phyloP scores from a whole-genome alignment of 2,797 vertebrate genomes.

The Paedocypris micromegethes region DNA sequence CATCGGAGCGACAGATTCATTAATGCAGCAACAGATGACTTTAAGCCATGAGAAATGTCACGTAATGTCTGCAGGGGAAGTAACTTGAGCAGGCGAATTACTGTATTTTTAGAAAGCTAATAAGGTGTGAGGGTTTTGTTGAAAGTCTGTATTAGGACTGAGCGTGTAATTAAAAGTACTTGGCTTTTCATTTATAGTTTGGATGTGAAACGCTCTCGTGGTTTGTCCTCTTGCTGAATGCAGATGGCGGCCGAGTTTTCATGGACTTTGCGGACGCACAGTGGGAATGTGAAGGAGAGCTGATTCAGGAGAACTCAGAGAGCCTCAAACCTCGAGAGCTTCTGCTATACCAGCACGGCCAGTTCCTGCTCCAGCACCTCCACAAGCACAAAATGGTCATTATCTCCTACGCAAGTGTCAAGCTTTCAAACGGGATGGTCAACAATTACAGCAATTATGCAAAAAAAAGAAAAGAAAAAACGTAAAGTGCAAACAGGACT shows the following conservation, averaged over 20 bases:
- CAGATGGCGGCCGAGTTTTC: conserved; percentile 55
- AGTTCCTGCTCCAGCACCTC: conserved; percentile 71
- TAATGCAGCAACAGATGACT: conserved; percentile 21
- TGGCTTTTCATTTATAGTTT: not conserved
- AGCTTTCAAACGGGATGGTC: too few relatives aligned
- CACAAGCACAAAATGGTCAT: conserved; percentile 63
- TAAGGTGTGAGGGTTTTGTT: not conserved
- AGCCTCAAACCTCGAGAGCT: conserved; percentile 74
- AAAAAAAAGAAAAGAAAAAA: too few relatives aligned
- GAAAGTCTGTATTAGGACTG: not conserved
- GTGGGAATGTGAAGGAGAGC: conserved; percentile 65
- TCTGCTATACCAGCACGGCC: conserved; percentile 76
- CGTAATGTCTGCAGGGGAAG: not conserved
- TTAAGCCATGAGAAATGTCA: conserved; percentile 11
- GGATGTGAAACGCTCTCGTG: too few relatives aligned
- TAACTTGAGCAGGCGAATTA: not conserved
- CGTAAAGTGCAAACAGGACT: too few relatives aligned
- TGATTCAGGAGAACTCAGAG: conserved; percentile 58
- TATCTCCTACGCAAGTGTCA: too few relatives aligned
- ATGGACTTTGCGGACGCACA: conserved; percentile 65
- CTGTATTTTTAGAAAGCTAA: conserved; percentile 6
- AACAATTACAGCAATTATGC: too few relatives aligned
- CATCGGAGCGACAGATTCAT: conserved; percentile 20
- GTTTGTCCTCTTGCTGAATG: not conserved
- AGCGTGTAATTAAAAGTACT: conserved; percentile 2